Base-by-base conservation (phyloP, 2,888 invertebrate species). In the Drosophila diplacantha region DNA sequence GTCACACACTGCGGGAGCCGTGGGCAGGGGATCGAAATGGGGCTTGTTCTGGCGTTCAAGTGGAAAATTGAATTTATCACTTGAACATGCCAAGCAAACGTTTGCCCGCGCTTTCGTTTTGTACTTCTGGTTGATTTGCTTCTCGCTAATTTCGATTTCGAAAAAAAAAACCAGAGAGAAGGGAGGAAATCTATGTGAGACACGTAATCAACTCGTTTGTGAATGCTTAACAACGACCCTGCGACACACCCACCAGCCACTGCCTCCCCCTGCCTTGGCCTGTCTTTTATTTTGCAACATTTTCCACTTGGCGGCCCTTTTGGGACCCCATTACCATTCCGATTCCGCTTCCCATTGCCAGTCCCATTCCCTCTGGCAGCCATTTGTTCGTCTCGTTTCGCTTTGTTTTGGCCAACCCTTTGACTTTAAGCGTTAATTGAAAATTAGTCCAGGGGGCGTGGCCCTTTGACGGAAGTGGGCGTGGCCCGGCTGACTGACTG, bases 51-150 rank as follows among this genome's bases (percentile, higher is more conserved):
- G 72, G 77, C 84, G 77, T 70, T 80, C 84, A 83, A 80, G 80
- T 80, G 80, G 80, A 80, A 80, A 80, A 80, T 80, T 80, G 82
- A 80, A 81, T 80, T 80, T 80, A 82, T 80, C 84, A 80, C 82
- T 83, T 83, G 80, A 80, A 80, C 71, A 74, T 79, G 83, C 75
- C 77, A 81, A 69, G 66, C 76, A 51, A 71, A 64, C 61, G 52
- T 59, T 67, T 55, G 49, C 16, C 41, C 43, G 58, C 70, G 29
- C 57, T 51, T 52, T 32, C 53, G 41, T 46, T 52, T 38, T n/a
- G 51, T 31, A 49, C 35, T 41, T 47, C 37, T 46, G 31, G 12
- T 20, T 49, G 55, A 46, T 53, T 57, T 62, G 54, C 61, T 62
- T 58, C 38, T 53, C 58, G 67, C 74, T 69, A 81, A 82, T 77